These are phyloP conservation scores for Girardinus metallicus DNA, from an alignment of 2,797 vertebrate genomes.

Conservation along the genomic window DNA sequence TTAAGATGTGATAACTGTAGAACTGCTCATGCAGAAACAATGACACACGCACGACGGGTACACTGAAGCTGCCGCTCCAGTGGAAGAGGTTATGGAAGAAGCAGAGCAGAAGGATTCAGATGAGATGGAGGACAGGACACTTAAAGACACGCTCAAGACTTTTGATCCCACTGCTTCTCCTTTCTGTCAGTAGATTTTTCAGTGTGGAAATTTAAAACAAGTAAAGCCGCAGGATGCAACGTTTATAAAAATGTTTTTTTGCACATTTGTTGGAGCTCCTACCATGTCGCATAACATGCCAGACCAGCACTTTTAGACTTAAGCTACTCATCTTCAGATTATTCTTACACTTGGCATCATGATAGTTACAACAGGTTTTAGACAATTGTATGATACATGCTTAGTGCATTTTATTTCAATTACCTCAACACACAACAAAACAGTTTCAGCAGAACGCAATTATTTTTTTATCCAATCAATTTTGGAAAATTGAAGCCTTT, in stretches of 20 bases:
- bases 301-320: background rate
- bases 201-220: conserved; percentile 7
- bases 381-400: background rate
- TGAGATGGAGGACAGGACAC: conserved; percentile 84
- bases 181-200: conserved; percentile 90
- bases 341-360: background rate
- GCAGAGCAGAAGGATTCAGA: conserved; percentile 43
- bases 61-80: background rate
- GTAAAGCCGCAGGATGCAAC: too few relatives aligned
- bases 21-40: conserved; percentile 12
- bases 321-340: background rate
- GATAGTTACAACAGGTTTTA: background rate
- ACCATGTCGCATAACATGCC: background rate
- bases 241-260: too few relatives aligned
- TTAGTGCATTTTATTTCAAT: background rate
- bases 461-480: background rate
- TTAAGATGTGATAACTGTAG: background rate
- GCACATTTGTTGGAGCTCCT: too few relatives aligned
- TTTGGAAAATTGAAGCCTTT: background rate
- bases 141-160: conserved; percentile 98
- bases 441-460: background rate
- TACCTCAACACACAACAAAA: background rate
- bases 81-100: conserved; percentile 32
- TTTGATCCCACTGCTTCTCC: conserved; percentile 98
- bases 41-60: background rate